phyloP scores from a whole-genome alignment of 2,888 invertebrate species.

The Caenorhabditis panamensis region DNA sequence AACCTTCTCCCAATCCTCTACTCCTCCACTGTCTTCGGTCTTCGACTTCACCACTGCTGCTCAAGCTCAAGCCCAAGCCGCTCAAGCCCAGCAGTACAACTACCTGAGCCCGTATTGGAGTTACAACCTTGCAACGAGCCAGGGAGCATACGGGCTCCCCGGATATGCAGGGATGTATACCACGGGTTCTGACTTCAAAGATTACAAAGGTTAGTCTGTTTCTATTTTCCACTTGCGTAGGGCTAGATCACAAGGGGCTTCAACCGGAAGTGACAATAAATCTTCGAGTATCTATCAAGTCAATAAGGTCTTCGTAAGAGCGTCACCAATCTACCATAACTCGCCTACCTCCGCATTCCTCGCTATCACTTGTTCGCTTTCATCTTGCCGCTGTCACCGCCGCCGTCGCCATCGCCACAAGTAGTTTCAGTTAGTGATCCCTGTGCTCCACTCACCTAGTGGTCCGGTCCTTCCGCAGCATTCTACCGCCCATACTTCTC shows the following conservation, averaged over 20 bases:
- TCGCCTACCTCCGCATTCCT: constrained; percentile 50
- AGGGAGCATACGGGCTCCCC: too few species aligned
- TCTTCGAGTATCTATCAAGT: neutral
- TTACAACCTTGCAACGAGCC: too few species aligned
- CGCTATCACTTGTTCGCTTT: constrained; percentile 32
- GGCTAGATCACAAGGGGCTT: neutral
- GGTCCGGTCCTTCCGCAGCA: neutral
- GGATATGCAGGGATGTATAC: neutral
- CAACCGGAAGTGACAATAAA: neutral
- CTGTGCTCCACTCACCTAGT: neutral
- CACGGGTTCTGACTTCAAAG: neutral
- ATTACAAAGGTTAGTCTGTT: constrained; percentile 10
- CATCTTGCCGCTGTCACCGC: constrained; percentile 20
- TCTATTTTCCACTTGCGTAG: too few species aligned
- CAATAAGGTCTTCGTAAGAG: neutral
- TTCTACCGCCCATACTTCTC: neutral
- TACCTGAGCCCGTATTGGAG: neutral
- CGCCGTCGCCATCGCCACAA: neutral
- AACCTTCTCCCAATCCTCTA: constrained; percentile 10
- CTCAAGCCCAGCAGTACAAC: constrained; percentile 17
- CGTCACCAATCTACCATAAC: constrained; percentile 12
- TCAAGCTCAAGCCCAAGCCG: constrained; percentile 10
- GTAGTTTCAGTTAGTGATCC: constrained; percentile 8
- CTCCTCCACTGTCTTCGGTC: constrained; percentile 13
- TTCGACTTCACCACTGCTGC: constrained; percentile 33